Conservation (phyloP, 2,888 invertebrate species). For the Mesorhabditis sp. region DNA sequence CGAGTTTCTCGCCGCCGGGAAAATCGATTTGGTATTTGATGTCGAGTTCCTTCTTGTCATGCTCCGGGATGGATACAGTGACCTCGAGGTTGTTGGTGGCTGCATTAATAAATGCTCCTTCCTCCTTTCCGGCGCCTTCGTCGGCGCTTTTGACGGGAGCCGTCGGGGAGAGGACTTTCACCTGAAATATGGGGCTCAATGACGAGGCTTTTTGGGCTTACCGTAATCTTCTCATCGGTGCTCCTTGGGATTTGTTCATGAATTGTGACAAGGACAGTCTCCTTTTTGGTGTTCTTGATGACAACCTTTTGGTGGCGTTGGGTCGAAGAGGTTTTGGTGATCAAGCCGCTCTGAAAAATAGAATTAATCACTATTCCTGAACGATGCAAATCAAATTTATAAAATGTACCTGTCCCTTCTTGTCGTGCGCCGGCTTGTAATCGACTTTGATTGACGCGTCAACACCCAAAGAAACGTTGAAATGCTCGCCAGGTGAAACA, state of each 20-base stretch:
- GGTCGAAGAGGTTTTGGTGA: slow-evolving; percentile 30
- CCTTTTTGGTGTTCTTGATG: slow-evolving; percentile 37
- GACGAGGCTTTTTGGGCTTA: slow-evolving; percentile 7
- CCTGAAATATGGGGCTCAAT: neutral
- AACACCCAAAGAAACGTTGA: slow-evolving; percentile 59
- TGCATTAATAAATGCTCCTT: neutral
- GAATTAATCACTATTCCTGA: no score
- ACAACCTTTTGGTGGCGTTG: slow-evolving; percentile 39
- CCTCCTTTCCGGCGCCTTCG: neutral
- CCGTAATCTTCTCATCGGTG: slow-evolving; percentile 50
- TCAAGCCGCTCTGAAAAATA: slow-evolving; percentile 24
- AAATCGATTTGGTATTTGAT: slow-evolving; percentile 5
- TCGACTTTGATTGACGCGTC: slow-evolving; percentile 59
- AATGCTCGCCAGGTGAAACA: slow-evolving; percentile 59
- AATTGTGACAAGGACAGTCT: slow-evolving; percentile 33
- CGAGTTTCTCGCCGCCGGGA: neutral
- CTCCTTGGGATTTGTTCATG: slow-evolving; percentile 44
- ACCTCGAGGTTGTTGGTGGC: neutral
- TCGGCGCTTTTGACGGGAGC: neutral
- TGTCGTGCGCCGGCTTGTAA: slow-evolving; percentile 59
- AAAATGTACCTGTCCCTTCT: slow-evolving; percentile 45
- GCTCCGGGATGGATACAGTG: neutral
- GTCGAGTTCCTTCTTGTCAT: neutral
- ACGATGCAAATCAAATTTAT: neutral
- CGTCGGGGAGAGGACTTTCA: neutral